Conservation (phyloP, 2,888 invertebrate genomes). For the Cistogaster globosa region DNA sequence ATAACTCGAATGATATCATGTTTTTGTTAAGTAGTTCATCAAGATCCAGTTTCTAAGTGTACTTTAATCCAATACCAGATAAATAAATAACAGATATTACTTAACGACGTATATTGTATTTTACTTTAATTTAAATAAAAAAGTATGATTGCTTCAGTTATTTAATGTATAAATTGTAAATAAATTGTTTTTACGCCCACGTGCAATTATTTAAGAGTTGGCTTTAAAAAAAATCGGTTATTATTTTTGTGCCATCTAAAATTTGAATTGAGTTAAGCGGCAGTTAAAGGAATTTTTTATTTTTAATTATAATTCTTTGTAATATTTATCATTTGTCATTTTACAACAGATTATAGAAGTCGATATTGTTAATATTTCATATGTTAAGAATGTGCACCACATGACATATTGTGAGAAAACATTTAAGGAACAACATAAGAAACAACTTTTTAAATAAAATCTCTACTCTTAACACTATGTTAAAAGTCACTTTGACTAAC, state of each 20-base stretch:
- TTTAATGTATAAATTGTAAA: slow-evolving; percentile 66
- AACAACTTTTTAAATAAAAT: too few relatives aligned
- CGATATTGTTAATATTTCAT: too few relatives aligned
- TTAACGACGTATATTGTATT: slow-evolving; percentile 26
- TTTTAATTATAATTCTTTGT: slow-evolving; percentile 65
- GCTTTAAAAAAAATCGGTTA: slow-evolving; percentile 20
- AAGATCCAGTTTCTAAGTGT: slow-evolving; percentile 29
- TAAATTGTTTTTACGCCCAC: slow-evolving; percentile 68
- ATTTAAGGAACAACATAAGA: too few relatives aligned
- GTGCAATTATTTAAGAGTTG: slow-evolving; percentile 55
- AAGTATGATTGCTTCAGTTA: slow-evolving; percentile 56
- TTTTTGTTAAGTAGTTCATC: too few relatives aligned
- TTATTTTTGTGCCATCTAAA: not conserved
- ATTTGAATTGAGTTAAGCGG: slow-evolving; percentile 42
- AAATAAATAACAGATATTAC: slow-evolving; percentile 6
- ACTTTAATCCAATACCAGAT: not conserved
- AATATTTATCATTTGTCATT: too few relatives aligned
- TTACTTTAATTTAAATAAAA: slow-evolving; percentile 49
- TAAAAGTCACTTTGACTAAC: too few relatives aligned
- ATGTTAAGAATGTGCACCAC: too few relatives aligned
- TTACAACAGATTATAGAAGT: too few relatives aligned
- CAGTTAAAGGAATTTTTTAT: slow-evolving; percentile 61
- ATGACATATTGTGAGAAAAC: too few relatives aligned
- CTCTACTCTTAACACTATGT: too few relatives aligned
- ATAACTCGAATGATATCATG: too few relatives aligned